Evolutionary conservation across 2,888 invertebrate genomes (phyloP).

Genomic region (Chironomus tentans): DNA sequence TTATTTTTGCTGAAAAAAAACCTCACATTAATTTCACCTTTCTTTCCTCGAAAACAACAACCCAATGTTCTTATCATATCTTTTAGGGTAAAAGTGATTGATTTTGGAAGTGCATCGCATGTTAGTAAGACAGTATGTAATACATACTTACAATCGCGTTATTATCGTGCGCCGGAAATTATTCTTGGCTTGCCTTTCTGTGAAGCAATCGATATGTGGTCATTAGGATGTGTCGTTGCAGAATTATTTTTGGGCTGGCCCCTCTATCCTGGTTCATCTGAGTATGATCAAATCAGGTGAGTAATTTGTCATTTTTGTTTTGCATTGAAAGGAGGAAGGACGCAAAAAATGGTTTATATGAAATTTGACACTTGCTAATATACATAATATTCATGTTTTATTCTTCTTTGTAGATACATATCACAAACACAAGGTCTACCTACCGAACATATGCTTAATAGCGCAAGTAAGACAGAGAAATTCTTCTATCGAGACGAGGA

Average conservation of each 20-base stretch:
- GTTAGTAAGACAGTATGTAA: constrained; percentile 99
- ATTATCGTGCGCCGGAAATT: constrained; percentile 96
- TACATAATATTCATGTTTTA: not conserved
- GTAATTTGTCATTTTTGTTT: no score
- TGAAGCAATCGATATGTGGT: constrained; percentile 99
- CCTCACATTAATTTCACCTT: no score
- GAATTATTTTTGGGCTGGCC: constrained; percentile 99
- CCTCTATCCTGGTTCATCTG: constrained; percentile 96
- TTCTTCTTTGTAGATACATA: constrained; percentile 53
- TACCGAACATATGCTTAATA: constrained; percentile 93
- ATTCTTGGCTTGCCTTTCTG: constrained; percentile 96
- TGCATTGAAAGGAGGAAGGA: no score
- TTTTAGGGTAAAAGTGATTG: constrained; percentile 92
- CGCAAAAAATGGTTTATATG: no score
- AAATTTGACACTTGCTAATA: no score
- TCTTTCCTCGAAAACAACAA: no score
- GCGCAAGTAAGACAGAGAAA: constrained; percentile 95
- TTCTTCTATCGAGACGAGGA: constrained; percentile 97
- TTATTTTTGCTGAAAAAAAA: no score
- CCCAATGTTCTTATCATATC: not conserved
- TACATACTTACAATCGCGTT: constrained; percentile 97
- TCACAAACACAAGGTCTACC: constrained; percentile 96
- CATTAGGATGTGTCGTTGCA: constrained; percentile 97
- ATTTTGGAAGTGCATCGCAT: constrained; percentile 98
- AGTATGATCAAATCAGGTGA: constrained; percentile 95